Conservation (phyloP, 2,888 invertebrate species). For the Trichopoda pennipes region DNA sequence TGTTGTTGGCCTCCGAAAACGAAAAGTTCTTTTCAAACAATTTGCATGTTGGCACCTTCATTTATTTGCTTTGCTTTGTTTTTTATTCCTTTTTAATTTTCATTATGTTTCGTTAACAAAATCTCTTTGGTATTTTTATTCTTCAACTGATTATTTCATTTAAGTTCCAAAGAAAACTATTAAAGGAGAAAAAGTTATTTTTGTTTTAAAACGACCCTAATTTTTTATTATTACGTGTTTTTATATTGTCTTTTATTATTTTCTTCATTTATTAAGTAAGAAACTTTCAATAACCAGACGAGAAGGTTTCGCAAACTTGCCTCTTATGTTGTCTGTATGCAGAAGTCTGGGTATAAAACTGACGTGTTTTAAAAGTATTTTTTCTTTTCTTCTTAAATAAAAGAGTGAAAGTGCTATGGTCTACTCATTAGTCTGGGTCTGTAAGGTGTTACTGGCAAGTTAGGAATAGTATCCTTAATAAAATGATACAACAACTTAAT, state of each 20-base stretch:
- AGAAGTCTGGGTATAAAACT: neutral
- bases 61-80: constrained; percentile 1
- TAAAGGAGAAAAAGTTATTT: constrained; percentile 36
- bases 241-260: constrained; percentile 3
- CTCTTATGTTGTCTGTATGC: no score
- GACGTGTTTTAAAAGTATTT: constrained; percentile 9
- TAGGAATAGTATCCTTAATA: no score
- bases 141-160: constrained; percentile 50
- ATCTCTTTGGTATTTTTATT: constrained; percentile 31
- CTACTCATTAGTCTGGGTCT: no score
- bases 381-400: neutral
- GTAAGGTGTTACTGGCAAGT: no score
- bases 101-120: constrained; percentile 8
- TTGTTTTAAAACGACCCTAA: neutral
- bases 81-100: constrained; percentile 9
- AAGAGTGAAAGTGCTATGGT: no score
- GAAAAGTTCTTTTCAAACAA: constrained; percentile 42
- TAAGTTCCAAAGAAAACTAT: constrained; percentile 3
- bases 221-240: no score
- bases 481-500: no score
- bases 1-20: constrained; percentile 38
- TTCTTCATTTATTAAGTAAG: constrained; percentile 5
- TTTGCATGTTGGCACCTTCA: constrained; percentile 67
- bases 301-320: neutral
- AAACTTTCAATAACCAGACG: constrained; percentile 13